Evolutionary conservation across 2,113 vertebrate genomes (phyloP).

Genomic region (Cryptoleucopteryx plumbea): DNA sequence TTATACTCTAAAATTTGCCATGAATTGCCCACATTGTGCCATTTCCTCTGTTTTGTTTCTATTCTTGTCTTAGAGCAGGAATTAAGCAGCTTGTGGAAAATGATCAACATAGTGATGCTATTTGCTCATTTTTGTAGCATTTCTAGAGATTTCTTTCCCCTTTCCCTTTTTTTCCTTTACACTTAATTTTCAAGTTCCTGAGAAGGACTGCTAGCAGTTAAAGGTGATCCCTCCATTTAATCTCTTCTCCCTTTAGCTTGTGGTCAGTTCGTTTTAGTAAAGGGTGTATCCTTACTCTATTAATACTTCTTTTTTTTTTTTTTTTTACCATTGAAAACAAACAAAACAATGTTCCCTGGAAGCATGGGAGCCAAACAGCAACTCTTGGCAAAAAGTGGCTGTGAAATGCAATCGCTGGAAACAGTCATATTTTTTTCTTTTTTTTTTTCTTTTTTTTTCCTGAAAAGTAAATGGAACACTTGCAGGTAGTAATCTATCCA

Average conservation of each 20-base stretch:
- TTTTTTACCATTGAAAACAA: not conserved
- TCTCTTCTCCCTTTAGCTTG: not conserved
- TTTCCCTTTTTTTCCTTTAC: not conserved
- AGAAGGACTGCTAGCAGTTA: not conserved
- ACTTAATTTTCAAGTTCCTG: not conserved
- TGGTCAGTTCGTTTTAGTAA: not conserved
- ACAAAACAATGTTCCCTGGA: conserved; percentile 7
- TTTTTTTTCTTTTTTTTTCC: not conserved
- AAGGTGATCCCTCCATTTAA: not conserved
- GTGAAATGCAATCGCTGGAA: conserved; percentile 49
- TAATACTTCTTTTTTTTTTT: not conserved
- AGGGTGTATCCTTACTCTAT: not conserved
- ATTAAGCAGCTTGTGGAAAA: not conserved
- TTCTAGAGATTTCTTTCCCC: not conserved
- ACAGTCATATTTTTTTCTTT: not conserved
- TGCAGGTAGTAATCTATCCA: not conserved
- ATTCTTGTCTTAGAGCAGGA: not conserved
- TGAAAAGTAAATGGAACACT: not conserved
- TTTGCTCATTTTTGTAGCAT: not conserved
- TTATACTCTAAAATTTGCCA: not conserved
- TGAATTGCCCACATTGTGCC: conserved; percentile 40
- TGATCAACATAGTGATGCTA: not conserved
- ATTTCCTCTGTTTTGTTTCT: conserved; percentile 48
- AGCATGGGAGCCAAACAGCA: not conserved
- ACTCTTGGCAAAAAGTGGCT: not conserved